Conservation (phyloP, 2,113 vertebrate species). For the Amazona guildingii region DNA sequence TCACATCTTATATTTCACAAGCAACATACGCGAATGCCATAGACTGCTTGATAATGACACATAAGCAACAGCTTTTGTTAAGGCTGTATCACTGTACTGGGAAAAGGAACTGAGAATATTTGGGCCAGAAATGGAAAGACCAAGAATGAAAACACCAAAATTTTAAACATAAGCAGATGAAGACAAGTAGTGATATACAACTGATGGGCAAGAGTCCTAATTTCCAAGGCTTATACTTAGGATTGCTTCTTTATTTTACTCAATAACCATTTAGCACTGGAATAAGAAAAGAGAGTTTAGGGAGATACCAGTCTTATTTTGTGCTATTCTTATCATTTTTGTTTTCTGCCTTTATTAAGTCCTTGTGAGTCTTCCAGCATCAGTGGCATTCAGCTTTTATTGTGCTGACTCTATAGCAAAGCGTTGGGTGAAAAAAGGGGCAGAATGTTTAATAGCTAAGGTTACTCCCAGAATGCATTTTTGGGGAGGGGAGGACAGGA, state of each 20-base stretch:
- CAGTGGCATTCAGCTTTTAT: not conserved
- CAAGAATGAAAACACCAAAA: not conserved
- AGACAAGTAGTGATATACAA: not conserved
- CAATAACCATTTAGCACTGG: not conserved
- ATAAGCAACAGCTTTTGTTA: not conserved
- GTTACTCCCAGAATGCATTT: not conserved
- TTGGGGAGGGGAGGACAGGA: not conserved
- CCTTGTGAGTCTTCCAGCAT: not conserved
- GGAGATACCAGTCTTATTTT: not conserved
- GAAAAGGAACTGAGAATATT: not conserved
- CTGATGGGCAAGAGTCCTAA: not conserved
- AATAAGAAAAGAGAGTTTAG: not conserved
- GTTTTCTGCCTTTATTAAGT: not conserved
- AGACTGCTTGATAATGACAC: not conserved
- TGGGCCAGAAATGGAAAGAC: not conserved
- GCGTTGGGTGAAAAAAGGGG: not conserved
- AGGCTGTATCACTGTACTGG: not conserved
- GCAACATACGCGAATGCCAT: not conserved
- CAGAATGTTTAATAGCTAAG: not conserved
- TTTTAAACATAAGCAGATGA: not conserved
- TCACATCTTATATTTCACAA: not conserved
- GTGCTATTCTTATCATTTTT: not conserved
- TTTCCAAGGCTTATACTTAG: not conserved
- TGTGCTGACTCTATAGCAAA: not conserved
- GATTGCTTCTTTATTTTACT: not conserved